Percentiles rank a stretch among this genome's conserved stretches.
phyloP scores from a whole-genome alignment of 2,113 vertebrate genomes.

The Larimichthys crocea region DNA sequence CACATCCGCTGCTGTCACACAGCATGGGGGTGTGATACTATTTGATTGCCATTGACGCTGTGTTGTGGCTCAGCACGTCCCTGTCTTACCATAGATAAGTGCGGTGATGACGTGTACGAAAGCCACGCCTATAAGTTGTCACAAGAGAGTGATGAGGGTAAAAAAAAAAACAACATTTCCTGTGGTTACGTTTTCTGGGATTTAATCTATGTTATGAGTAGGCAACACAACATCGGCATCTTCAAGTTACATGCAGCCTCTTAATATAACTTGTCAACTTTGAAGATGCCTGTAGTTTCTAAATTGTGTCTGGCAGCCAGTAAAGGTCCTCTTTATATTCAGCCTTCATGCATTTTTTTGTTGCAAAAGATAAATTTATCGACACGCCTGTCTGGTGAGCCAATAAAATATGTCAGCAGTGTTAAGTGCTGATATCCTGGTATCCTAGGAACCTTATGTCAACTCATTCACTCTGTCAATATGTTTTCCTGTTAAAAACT shows the following conservation, averaged over 20 bases:
- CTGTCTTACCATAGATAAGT: slow-evolving; percentile 66
- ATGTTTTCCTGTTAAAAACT: not conserved
- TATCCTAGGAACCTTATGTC: not conserved
- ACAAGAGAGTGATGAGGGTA: not conserved
- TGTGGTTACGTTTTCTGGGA: slow-evolving; percentile 19
- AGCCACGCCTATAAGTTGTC: slow-evolving; percentile 20
- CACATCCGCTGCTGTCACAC: slow-evolving; percentile 51
- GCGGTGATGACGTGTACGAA: slow-evolving; percentile 2
- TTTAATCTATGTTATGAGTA: not conserved
- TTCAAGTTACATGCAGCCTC: not conserved
- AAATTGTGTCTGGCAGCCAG: not conserved
- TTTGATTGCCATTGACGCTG: slow-evolving; percentile 61
- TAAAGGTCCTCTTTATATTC: not conserved
- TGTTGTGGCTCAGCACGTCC: slow-evolving; percentile 21
- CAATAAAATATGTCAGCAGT: not conserved
- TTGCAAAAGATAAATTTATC: not conserved
- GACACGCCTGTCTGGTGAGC: not conserved
- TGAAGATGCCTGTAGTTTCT: not conserved
- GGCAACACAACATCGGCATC: not conserved
- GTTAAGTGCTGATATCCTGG: not conserved
- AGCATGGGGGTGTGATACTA: slow-evolving; percentile 41
- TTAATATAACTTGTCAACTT: not conserved
- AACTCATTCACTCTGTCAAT: not conserved
- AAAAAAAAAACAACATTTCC: slow-evolving; percentile 13
- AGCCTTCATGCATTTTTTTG: not conserved